Evolutionary conservation across 2,797 vertebrate species (phyloP).

Genomic region (Tragelaphus oryx): DNA sequence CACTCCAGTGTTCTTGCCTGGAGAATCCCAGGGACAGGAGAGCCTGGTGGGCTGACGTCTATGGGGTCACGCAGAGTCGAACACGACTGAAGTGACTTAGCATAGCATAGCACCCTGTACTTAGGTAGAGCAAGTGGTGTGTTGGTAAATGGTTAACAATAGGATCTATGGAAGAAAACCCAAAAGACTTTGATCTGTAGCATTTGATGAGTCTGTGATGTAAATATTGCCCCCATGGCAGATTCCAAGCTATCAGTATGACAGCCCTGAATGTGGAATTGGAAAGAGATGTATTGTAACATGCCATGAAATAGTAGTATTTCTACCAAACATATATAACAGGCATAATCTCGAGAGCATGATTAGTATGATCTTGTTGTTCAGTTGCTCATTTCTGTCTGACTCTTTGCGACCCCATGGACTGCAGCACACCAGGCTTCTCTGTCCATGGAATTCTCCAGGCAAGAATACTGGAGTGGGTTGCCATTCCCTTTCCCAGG

Average conservation of each 20-base stretch:
- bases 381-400: neutral
- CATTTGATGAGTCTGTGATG: neutral
- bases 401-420: neutral
- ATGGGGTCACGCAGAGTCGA: no score
- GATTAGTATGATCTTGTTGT: neutral
- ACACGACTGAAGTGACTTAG: no score
- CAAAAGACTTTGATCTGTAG: neutral
- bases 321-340: neutral
- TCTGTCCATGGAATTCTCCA: neutral
- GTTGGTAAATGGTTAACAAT: neutral
- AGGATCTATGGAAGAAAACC: neutral
- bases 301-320: neutral
- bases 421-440: neutral
- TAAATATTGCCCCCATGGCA: neutral
- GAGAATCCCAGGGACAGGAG: no score
- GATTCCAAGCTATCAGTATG: neutral
- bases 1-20: no score
- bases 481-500: neutral
- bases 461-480: neutral
- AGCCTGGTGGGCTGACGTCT: no score
- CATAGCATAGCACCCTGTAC: neutral
- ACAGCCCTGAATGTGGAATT: neutral
- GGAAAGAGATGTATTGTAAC: neutral
- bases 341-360: neutral
- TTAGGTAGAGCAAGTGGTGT: neutral